Percentiles rank a stretch among this genome's conserved stretches.
These are phyloP conservation scores for Coregonus ussuriensis DNA, from an alignment of 2,797 vertebrate genomes.

Conservation along the genomic window DNA sequence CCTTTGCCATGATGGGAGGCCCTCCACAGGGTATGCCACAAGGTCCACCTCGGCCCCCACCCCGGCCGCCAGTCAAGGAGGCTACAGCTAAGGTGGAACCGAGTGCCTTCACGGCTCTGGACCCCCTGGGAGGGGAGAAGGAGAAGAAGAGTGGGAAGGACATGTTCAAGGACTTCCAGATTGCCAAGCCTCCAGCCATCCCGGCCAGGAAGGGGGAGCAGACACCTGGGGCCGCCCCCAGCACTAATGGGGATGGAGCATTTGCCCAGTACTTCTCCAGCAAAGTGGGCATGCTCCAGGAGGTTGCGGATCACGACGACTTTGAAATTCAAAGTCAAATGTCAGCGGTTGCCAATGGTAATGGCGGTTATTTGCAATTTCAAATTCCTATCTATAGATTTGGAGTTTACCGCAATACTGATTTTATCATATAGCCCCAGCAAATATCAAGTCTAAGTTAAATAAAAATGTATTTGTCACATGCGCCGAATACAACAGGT, in stretches of 20 bases:
- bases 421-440: too few species aligned
- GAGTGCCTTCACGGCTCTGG: slow-evolving; percentile 88
- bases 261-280: slow-evolving; percentile 82
- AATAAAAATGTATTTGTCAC: too few species aligned
- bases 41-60: slow-evolving; percentile 82
- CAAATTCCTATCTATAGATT: neutral
- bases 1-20: slow-evolving; percentile 68
- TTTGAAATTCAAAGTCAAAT: slow-evolving; percentile 77
- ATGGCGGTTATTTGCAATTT: slow-evolving; percentile 26
- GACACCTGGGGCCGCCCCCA: slow-evolving; percentile 46
- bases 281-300: slow-evolving; percentile 80
- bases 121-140: slow-evolving; percentile 91
- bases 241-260: slow-evolving; percentile 61
- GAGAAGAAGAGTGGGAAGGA: slow-evolving; percentile 90
- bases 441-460: too few species aligned
- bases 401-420: too few species aligned
- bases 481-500: too few species aligned
- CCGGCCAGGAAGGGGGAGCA: slow-evolving; percentile 82
- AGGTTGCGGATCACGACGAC: slow-evolving; percentile 76
- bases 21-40: slow-evolving; percentile 34
- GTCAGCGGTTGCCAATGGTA: slow-evolving; percentile 69
- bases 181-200: slow-evolving; percentile 88
- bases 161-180: slow-evolving; percentile 96
- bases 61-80: slow-evolving; percentile 80
- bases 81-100: slow-evolving; percentile 76